Base-by-base conservation (phyloP, 2,888 invertebrate genomes). In the Agonopterix heracliana region DNA sequence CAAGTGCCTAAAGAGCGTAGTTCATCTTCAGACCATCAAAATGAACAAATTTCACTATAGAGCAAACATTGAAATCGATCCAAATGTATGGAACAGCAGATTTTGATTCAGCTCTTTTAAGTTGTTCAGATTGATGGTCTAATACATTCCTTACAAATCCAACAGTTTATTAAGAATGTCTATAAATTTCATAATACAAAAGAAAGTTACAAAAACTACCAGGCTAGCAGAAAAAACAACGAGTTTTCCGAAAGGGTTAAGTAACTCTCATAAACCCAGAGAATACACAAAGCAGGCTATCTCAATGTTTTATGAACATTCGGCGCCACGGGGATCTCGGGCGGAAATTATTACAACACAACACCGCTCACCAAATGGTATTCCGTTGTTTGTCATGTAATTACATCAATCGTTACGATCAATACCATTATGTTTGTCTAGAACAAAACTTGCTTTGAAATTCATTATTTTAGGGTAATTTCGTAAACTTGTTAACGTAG, bases 221-320 rank as follows among this genome's bases (percentile, higher is more conserved):
- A 49, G 43, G 45, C 41, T 10, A 41, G 48, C 45, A 49, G 43
- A 44, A 14, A 7, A 57, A 26, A 53, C 60, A 61, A 53, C 59
- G 59, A 54, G 57, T 55, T 26, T 26, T 72, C 71, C 70, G 69
- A 73, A 74, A 78, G 66, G 71, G 69, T 74, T 74, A 74, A 74
- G 68, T 67, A 26, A 64, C 69, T 44, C 65, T 64, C 66, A 67
- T 81, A 78, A 79, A 74, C 63, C 60, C 65, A 61, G 61, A 64
- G 68, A 71, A 69, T 73, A 71, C 64, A 73, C 68, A 74, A 71
- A 64, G 57, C 57, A 46, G 45, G 57, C 63, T 62, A 56, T 56
- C 55, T 56, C 51, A 55, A 53, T 60, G 59, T 63, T 73, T 72
- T 72, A 71, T 65, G 66, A 61, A 63, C 59, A 63, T 61, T 61